Evolutionary conservation across 1,140 invertebrate genomes (phyloP).

Genomic region (Adelges cooleyi): DNA sequence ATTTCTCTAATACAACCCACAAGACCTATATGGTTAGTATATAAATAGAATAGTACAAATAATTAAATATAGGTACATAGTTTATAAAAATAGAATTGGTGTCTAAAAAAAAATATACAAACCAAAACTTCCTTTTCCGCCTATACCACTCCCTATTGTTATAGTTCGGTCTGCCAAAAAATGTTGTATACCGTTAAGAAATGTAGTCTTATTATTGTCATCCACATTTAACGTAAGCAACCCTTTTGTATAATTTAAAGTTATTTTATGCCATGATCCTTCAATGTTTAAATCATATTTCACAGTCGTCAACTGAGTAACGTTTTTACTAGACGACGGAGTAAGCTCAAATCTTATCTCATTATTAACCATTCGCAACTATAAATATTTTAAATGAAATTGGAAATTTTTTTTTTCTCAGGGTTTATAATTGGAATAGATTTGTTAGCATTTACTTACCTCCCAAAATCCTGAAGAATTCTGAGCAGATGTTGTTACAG

Average conservation of each 20-base stretch:
- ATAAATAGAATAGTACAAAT: too few species aligned
- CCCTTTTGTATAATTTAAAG: slow-evolving; percentile 45
- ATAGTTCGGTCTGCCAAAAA: slow-evolving; percentile 22
- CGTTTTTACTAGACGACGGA: slow-evolving; percentile 54
- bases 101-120: too few species aligned
- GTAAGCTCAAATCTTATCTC: slow-evolving; percentile 70
- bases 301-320: slow-evolving; percentile 61
- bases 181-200: slow-evolving; percentile 16
- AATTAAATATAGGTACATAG: too few species aligned
- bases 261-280: slow-evolving; percentile 46
- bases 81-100: too few species aligned
- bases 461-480: slow-evolving; percentile 72
- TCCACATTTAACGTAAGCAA: slow-evolving; percentile 60
- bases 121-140: slow-evolving; percentile 20
- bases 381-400: neutral
- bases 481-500: slow-evolving; percentile 50
- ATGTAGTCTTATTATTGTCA: slow-evolving; percentile 42
- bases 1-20: slow-evolving; percentile 84
- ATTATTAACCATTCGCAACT: slow-evolving; percentile 65
- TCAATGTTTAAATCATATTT: slow-evolving; percentile 53
- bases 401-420: neutral
- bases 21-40: slow-evolving; percentile 45
- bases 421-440: neutral
- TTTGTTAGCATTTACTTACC: slow-evolving; percentile 56
- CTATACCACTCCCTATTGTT: slow-evolving; percentile 20